Percentiles rank a stretch among this genome's conserved stretches.
phyloP scores from a whole-genome alignment of 2,113 vertebrate species.

The Phaetusa simplex region DNA sequence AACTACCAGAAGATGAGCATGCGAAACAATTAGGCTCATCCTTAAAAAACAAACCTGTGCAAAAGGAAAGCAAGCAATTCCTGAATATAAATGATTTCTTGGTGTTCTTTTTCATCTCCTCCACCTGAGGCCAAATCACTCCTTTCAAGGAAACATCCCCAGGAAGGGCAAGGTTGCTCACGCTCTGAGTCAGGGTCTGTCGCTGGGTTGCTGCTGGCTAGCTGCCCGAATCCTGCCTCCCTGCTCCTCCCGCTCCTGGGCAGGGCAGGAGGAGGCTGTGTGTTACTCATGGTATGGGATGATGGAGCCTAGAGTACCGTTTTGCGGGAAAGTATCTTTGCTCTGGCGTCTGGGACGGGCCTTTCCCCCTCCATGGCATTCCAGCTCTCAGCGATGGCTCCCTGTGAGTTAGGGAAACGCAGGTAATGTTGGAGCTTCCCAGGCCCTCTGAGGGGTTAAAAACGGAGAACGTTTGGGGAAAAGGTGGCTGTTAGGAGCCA shows the following conservation, averaged over 20 bases:
- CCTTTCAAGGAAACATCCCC: slow-evolving; percentile 17
- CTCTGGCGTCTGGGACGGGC: background rate
- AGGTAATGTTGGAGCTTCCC: background rate
- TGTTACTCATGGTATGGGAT: background rate
- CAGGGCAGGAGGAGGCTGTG: background rate
- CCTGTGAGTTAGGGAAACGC: background rate
- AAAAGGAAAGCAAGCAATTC: background rate
- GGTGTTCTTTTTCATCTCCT: background rate
- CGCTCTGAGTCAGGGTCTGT: background rate
- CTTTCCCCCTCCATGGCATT: background rate
- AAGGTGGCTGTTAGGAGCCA: background rate
- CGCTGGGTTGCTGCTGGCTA: background rate
- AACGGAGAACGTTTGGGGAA: background rate
- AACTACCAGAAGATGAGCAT: background rate
- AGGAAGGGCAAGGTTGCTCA: slow-evolving; percentile 26
- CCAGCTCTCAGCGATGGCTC: background rate
- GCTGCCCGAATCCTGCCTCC: background rate
- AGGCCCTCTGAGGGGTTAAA: background rate
- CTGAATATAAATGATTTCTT: background rate
- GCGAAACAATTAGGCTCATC: background rate
- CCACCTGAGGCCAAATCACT: background rate
- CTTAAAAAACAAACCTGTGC: background rate
- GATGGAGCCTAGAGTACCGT: background rate
- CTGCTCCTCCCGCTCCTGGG: background rate
- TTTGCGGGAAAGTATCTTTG: background rate